phyloP scores from a whole-genome alignment of 1,140 invertebrate genomes.

The Prorops nasuta region DNA sequence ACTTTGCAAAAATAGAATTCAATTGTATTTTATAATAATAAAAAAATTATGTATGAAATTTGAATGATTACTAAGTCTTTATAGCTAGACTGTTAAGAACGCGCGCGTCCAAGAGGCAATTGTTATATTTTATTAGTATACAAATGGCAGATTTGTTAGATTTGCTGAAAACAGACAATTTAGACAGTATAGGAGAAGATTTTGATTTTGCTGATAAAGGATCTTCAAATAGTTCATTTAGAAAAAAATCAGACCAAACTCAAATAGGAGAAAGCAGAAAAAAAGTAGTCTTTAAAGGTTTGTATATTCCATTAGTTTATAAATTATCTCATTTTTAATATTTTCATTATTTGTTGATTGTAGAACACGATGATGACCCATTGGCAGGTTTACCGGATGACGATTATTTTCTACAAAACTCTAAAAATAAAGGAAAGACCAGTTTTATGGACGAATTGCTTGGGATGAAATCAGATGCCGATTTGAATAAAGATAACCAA shows the following conservation, averaged over 20 bases:
- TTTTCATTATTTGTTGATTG: slow-evolving; percentile 5
- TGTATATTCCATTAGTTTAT: background rate
- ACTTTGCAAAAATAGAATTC: too few relatives aligned
- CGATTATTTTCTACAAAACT: slow-evolving; percentile 19
- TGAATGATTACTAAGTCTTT: too few relatives aligned
- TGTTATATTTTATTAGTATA: too few relatives aligned
- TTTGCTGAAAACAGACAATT: too few relatives aligned
- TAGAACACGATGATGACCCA: slow-evolving; percentile 33
- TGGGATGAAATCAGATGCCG: slow-evolving; percentile 21
- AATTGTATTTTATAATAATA: too few relatives aligned
- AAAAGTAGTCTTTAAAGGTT: slow-evolving; percentile 35
- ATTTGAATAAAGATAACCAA: background rate
- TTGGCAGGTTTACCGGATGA: slow-evolving; percentile 32
- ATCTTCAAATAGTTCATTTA: slow-evolving; percentile 12
- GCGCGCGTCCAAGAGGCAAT: too few relatives aligned
- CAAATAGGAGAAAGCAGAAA: slow-evolving; percentile 21
- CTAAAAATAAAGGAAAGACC: slow-evolving; percentile 19
- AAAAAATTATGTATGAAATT: too few relatives aligned
- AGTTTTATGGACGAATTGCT: slow-evolving; percentile 33
- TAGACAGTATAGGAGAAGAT: slow-evolving; percentile 12
- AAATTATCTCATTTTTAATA: background rate
- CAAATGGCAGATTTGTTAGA: too few relatives aligned
- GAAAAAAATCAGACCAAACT: slow-evolving; percentile 9
- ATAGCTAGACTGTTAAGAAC: too few relatives aligned
- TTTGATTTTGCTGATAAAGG: slow-evolving; percentile 12